Conservation (phyloP, 2,888 invertebrate species). For the Elmis aenea region DNA sequence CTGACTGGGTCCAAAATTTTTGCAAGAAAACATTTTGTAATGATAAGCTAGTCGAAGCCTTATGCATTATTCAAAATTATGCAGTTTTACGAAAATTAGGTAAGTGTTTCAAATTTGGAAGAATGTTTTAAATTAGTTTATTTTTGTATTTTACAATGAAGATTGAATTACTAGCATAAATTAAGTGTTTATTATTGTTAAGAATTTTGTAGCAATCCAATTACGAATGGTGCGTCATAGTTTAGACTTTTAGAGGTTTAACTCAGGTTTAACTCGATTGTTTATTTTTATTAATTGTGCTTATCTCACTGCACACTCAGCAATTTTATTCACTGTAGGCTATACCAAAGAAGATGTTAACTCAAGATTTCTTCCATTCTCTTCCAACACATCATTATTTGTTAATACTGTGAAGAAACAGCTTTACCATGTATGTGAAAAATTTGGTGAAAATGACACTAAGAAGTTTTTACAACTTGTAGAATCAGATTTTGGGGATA, state of each 20-base stretch:
- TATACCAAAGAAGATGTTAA: conserved; percentile 23
- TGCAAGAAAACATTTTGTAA: conserved; percentile 44
- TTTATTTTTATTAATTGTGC: not conserved
- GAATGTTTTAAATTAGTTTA: no score
- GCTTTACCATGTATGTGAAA: conserved; percentile 47
- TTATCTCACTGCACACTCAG: not conserved
- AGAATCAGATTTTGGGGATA: conserved; percentile 24
- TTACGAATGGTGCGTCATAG: no score
- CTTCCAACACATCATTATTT: conserved; percentile 30
- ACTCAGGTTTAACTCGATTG: conserved; percentile 1
- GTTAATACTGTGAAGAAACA: conserved; percentile 47
- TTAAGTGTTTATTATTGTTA: no score
- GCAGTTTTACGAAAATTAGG: conserved; percentile 44
- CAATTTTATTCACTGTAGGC: conserved; percentile 27
- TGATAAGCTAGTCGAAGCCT: conserved; percentile 48
- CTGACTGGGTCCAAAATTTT: conserved; percentile 29
- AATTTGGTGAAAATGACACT: conserved; percentile 37
- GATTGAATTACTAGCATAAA: no score
- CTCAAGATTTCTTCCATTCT: conserved; percentile 27
- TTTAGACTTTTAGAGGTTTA: no score
- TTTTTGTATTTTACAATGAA: no score
- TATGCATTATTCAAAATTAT: conserved; percentile 49
- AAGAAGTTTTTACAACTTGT: conserved; percentile 27
- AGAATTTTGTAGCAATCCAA: no score
- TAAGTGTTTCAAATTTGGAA: conserved; percentile 27